Evolutionary conservation across 2,797 vertebrate genomes (phyloP).

Genomic region (Etheostoma perlongum): DNA sequence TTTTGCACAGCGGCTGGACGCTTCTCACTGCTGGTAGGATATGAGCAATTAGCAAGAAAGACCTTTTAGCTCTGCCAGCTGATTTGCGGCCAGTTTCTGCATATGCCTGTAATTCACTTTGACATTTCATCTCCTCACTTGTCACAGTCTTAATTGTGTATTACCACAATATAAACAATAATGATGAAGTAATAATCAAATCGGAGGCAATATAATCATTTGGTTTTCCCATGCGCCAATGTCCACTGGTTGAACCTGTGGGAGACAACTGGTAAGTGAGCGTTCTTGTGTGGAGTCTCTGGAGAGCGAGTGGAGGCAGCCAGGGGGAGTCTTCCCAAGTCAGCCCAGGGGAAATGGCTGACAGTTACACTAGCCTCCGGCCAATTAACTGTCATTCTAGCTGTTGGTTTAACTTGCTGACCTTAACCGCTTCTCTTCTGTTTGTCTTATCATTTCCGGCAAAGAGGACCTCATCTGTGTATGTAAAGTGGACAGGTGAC

Average conservation of each 20-base stretch:
- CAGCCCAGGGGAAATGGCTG: conserved; percentile 83
- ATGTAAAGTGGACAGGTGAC: conserved; percentile 86
- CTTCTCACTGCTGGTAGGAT: conserved; percentile 75
- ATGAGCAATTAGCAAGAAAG: conserved; percentile 83
- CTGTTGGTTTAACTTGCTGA: conserved; percentile 89
- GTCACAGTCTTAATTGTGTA: conserved; percentile 82
- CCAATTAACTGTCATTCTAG: conserved; percentile 89
- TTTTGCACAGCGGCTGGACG: conserved; percentile 63
- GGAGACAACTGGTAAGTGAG: conserved; percentile 82
- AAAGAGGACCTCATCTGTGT: conserved; percentile 86
- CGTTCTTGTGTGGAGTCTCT: conserved; percentile 69
- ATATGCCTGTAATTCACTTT: conserved; percentile 85
- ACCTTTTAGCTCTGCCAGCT: conserved; percentile 81
- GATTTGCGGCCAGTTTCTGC: conserved; percentile 80
- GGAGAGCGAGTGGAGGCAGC: conserved; percentile 66
- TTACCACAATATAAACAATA: conserved; percentile 81
- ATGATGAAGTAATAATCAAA: conserved; percentile 84
- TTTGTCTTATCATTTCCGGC: conserved; percentile 88
- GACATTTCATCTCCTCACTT: conserved; percentile 83
- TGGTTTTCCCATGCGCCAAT: conserved; percentile 58
- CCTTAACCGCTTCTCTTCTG: conserved; percentile 82
- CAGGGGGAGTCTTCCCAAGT: conserved; percentile 73
- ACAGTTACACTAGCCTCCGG: conserved; percentile 87
- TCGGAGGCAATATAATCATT: conserved; percentile 77
- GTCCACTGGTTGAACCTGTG: conserved; percentile 85